Conservation (phyloP, 2,797 vertebrate genomes). For the Perodicticus potto region DNA sequence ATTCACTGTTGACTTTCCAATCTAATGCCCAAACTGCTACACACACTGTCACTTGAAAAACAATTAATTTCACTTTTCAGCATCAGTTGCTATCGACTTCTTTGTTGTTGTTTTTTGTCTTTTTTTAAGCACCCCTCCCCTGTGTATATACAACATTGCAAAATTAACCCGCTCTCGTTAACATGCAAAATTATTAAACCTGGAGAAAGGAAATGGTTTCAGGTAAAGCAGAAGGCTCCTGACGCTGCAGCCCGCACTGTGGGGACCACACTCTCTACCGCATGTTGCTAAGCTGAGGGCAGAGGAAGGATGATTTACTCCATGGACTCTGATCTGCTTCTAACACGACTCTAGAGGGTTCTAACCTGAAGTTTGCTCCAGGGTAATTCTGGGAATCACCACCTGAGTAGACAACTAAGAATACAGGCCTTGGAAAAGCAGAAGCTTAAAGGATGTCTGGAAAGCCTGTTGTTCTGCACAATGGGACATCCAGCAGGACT, state of each 20-base stretch:
- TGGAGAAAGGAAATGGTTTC: neutral
- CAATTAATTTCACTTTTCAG: neutral
- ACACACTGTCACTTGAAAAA: neutral
- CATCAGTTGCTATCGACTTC: constrained; percentile 2
- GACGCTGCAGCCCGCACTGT: neutral
- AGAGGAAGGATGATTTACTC: neutral
- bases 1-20: constrained; percentile 40
- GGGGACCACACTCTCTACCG: accelerated
- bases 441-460: neutral
- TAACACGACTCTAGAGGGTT: neutral
- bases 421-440: neutral
- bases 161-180: neutral
- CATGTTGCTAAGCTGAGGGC: neutral
- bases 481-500: constrained; percentile 38
- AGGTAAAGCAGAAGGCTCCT: neutral
- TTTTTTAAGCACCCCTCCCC: neutral
- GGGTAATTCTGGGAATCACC: neutral
- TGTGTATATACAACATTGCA: neutral
- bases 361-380: neutral
- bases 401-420: neutral
- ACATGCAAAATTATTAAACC: neutral
- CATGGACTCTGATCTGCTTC: neutral
- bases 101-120: neutral
- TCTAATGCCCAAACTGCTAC: neutral
- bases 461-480: neutral